Evolutionary conservation across 2,888 invertebrate species (phyloP).

Genomic region (Tethea ocularis): DNA sequence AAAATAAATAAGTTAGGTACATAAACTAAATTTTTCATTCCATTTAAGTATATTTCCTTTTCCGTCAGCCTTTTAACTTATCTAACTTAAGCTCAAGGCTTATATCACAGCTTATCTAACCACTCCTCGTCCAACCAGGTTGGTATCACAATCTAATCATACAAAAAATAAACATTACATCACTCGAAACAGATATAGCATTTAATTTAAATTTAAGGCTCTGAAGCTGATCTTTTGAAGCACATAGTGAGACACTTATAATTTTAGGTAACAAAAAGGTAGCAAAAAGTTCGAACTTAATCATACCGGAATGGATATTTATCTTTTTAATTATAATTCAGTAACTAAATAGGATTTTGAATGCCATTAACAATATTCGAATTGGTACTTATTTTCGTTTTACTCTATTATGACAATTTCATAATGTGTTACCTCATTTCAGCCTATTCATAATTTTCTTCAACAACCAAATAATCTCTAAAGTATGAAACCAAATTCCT

Average conservation of each 20-base stretch:
- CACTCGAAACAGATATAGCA: not conserved
- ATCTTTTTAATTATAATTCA: no score
- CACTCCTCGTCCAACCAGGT: constrained; percentile 21
- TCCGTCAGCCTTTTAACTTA: constrained; percentile 14
- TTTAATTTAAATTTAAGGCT: not conserved
- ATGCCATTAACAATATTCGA: no score
- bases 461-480: not conserved
- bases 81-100: constrained; percentile 31
- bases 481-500: no score
- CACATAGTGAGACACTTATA: not conserved
- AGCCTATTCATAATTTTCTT: no score
- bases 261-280: not conserved
- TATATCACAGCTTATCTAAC: constrained; percentile 48
- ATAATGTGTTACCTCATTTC: no score
- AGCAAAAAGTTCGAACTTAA: no score
- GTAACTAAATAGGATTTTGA: no score
- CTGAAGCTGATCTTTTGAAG: not conserved
- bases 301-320: no score
- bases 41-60: not conserved
- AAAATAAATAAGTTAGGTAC: not conserved
- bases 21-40: constrained; percentile 5
- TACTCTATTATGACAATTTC: no score
- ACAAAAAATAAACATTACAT: constrained; percentile 23
- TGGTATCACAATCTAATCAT: constrained; percentile 44
- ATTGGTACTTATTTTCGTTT: no score